Evolutionary conservation across 1,140 invertebrate genomes (phyloP).

Genomic region (Holcopasites calliopsidis): DNA sequence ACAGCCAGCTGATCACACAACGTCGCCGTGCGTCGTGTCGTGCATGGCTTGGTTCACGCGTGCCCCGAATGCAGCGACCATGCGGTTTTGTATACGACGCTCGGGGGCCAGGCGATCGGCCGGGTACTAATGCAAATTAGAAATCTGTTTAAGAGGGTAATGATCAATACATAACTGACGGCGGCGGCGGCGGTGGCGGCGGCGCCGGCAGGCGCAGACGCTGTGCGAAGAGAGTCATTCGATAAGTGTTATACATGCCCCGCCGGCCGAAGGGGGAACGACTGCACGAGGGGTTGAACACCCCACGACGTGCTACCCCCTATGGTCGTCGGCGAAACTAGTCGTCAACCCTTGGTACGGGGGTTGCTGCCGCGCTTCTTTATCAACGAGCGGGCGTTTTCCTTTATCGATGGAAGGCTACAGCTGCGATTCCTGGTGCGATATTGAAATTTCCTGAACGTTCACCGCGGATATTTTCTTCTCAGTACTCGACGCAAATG

Average conservation of each 20-base stretch:
- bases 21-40: neutral
- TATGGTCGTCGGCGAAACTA: slow-evolving; percentile 69
- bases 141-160: slow-evolving; percentile 79
- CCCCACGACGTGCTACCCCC: slow-evolving; percentile 74
- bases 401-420: slow-evolving; percentile 32
- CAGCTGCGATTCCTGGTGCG: no score
- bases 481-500: no score
- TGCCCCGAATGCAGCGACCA: slow-evolving; percentile 36
- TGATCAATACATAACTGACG: slow-evolving; percentile 77
- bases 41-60: slow-evolving; percentile 30
- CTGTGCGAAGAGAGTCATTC: slow-evolving; percentile 66
- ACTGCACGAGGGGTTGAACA: slow-evolving; percentile 46
- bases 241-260: slow-evolving; percentile 70
- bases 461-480: neutral
- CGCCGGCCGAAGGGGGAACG: slow-evolving; percentile 46
- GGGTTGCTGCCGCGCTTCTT: slow-evolving; percentile 56
- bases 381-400: slow-evolving; percentile 60
- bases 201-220: slow-evolving; percentile 62
- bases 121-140: slow-evolving; percentile 75
- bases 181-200: slow-evolving; percentile 35
- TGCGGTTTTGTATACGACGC: slow-evolving; percentile 51
- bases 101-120: slow-evolving; percentile 54
- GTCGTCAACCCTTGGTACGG: slow-evolving; percentile 18
- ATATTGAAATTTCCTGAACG: no score
- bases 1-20: slow-evolving; percentile 45